phyloP scores from a whole-genome alignment of 2,113 vertebrate species.

The Zosterops hypoxanthus region DNA sequence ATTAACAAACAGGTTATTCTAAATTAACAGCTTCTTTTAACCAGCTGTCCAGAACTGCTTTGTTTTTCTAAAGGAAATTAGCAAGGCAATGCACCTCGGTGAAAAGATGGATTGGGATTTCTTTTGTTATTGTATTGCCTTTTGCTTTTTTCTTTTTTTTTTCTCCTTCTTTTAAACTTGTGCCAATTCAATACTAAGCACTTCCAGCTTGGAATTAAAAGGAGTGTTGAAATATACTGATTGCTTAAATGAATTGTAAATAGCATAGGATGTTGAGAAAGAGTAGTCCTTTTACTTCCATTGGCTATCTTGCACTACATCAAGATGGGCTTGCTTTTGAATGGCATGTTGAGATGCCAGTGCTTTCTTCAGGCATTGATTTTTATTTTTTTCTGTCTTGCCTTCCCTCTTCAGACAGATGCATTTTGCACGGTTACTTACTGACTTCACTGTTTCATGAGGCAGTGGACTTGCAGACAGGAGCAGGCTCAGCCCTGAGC shows the following conservation, averaged over 20 bases:
- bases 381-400: background rate
- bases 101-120: background rate
- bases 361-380: background rate
- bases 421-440: background rate
- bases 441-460: background rate
- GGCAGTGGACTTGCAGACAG: background rate
- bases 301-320: background rate
- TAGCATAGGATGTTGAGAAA: background rate
- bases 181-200: background rate
- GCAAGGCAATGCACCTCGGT: background rate
- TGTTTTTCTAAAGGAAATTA: background rate
- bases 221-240: slow-evolving; percentile 2
- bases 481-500: background rate
- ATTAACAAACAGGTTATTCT: slow-evolving; percentile 81
- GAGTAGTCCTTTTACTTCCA: background rate
- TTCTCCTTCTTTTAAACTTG: background rate
- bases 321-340: background rate
- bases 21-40: slow-evolving; percentile 73
- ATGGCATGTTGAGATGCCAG: background rate
- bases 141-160: background rate
- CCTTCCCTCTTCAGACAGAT: background rate
- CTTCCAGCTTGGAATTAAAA: slow-evolving; percentile 7
- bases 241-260: background rate
- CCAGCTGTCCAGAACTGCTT: slow-evolving; percentile 41
- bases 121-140: background rate